Percentiles rank a stretch among this genome's conserved stretches.
Evolutionary conservation across 2,797 vertebrate species (phyloP).

Genomic region (Bradypodion ventrale): DNA sequence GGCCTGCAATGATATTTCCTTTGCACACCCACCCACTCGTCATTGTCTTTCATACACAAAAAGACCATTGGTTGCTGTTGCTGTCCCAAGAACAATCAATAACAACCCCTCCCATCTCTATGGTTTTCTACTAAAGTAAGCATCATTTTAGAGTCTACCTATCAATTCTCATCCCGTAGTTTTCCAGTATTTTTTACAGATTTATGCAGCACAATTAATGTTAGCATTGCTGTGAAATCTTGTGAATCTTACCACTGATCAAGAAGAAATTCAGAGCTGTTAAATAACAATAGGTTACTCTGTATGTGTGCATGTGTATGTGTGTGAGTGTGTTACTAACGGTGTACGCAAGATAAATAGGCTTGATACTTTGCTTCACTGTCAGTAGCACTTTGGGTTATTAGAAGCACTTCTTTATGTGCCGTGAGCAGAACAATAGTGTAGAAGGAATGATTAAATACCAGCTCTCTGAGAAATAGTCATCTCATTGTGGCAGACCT

Average conservation of each 20-base stretch:
- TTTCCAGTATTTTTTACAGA: constrained; percentile 56
- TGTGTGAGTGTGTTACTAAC: constrained; percentile 73
- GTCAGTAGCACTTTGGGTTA: constrained; percentile 94
- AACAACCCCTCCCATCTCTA: background rate
- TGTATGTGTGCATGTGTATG: constrained; percentile 9
- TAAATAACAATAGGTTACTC: constrained; percentile 85
- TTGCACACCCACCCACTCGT: background rate
- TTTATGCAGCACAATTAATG: constrained; percentile 67
- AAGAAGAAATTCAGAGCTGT: constrained; percentile 84
- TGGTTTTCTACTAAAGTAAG: constrained; percentile 73
- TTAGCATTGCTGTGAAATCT: constrained; percentile 74
- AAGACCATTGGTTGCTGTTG: background rate
- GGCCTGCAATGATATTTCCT: background rate
- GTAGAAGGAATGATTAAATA: constrained; percentile 98
- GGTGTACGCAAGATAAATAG: constrained; percentile 94
- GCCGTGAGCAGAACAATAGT: constrained; percentile 99
- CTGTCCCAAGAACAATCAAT: constrained; percentile 24
- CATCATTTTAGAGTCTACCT: constrained; percentile 57
- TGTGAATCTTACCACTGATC: constrained; percentile 83
- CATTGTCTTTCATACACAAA: background rate
- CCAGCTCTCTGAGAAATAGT: constrained; percentile 92
- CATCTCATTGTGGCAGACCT: constrained; percentile 93
- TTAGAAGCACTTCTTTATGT: constrained; percentile 98
- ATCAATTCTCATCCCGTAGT: constrained; percentile 53
- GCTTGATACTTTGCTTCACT: constrained; percentile 95